Evolutionary conservation across 2,113 vertebrate genomes (phyloP), one percentile per base, ranked within the genome.

Genomic region (Marmota flaviventris): DNA sequence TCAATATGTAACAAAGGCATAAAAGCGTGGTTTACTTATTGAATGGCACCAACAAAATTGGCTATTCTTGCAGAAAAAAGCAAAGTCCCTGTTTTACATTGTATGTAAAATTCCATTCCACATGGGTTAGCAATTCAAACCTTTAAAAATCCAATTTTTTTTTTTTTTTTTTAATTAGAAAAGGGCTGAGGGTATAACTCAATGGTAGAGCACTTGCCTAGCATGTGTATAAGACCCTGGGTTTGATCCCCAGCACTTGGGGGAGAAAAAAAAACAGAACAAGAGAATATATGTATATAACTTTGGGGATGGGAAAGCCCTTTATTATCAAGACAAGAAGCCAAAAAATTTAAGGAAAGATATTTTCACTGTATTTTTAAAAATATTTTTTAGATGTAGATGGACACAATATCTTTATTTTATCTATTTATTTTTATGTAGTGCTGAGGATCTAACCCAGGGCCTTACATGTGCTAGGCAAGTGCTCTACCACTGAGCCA

Each of bases 91-190:
- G 34, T n/a, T 77, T 86, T 87, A n/a, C 8, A 53, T 11, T 77
- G 2, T 53, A 86, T 51, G 63, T 56, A 95, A 89, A 90, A 90
- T 88, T 86, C 51, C 45, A 86, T 77, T 93, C 24, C 48, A 93
- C 4, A 24, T 20, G 29, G 12, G 25, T 72, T 67, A 85, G 22
- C 91, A 85, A 90, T 83, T 86, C 90, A 86, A 94, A 86, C 89
- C 8, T 45, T 63, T 69, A 58, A 89, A 91, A 82, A 25, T 77
- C 12, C 65, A 85, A 42, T 82, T 53, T 45, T 82, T 5, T 29
- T 82, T 93, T n/a, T 87, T 81, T 93, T 87, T 81, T 51, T 51
- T 51, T 3, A 48, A 84, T 61, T 73, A 93, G 81, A 29, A 85
- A 34, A 65, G 42, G 51, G 51, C 51, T 53, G 51, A 5, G 9